phyloP scores from a whole-genome alignment of 2,113 vertebrate species.

The Petaurus breviceps region DNA sequence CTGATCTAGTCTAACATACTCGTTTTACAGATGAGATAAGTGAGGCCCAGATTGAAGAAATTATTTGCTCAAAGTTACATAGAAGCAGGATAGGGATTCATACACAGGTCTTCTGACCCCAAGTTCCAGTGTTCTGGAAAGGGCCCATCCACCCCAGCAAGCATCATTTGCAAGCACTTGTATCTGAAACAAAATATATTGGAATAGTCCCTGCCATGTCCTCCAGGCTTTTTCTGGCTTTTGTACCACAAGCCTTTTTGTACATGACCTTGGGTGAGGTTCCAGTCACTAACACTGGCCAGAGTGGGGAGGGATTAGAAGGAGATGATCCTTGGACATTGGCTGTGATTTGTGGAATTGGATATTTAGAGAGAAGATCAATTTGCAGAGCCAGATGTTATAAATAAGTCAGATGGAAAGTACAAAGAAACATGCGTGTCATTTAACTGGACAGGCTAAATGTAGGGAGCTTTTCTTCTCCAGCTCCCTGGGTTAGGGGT shows the following conservation, averaged over 20 bases:
- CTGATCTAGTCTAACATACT: not conserved
- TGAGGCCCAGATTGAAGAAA: not conserved
- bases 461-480: not conserved
- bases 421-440: slow-evolving; percentile 10
- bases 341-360: slow-evolving; percentile 6
- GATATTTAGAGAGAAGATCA: not conserved
- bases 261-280: not conserved
- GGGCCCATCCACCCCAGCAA: not conserved
- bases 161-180: not conserved
- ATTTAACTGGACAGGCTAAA: slow-evolving; percentile 14
- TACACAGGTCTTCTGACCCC: not conserved
- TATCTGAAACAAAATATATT: slow-evolving; percentile 38
- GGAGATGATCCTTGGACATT: slow-evolving; percentile 38
- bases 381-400: not conserved
- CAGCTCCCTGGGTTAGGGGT: not conserved
- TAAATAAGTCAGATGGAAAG: slow-evolving; percentile 22
- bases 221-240: not conserved
- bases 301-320: not conserved
- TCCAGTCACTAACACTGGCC: not conserved
- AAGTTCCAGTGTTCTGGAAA: slow-evolving; percentile 15
- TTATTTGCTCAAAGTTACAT: not conserved
- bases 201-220: not conserved
- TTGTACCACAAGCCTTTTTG: not conserved
- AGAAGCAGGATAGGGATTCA: not conserved
- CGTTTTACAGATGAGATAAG: not conserved